Evolutionary conservation across 2,888 invertebrate genomes (phyloP).

Genomic region (Eilema sororculum): DNA sequence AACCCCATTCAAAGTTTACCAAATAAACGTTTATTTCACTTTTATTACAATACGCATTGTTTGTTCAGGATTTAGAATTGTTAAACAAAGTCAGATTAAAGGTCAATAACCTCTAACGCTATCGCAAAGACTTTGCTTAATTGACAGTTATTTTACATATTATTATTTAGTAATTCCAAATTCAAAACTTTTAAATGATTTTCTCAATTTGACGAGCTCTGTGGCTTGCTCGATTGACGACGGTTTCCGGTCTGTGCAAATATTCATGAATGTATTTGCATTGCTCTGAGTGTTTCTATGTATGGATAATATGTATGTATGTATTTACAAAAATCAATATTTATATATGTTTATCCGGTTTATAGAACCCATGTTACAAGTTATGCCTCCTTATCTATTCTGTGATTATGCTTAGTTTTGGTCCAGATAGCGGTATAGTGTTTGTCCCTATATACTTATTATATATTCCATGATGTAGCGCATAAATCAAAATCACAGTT

Average conservation of each 20-base stretch:
- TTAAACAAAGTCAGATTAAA: constrained; percentile 9
- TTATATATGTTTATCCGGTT: too few species aligned
- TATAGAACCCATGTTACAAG: too few species aligned
- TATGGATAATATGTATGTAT: too few species aligned
- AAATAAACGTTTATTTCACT: constrained; percentile 24
- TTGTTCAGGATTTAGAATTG: constrained; percentile 32
- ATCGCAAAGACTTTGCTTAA: too few species aligned
- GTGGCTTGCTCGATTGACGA: background rate
- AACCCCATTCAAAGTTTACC: background rate
- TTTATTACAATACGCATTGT: constrained; percentile 31
- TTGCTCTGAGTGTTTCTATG: too few species aligned
- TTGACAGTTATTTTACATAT: background rate
- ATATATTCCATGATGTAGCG: background rate
- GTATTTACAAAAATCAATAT: too few species aligned
- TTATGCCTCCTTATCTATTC: too few species aligned
- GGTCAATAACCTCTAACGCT: constrained; percentile 29
- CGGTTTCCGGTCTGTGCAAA: background rate
- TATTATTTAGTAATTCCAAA: background rate
- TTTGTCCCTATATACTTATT: too few species aligned
- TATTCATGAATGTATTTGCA: background rate
- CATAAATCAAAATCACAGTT: background rate
- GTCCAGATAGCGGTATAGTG: too few species aligned
- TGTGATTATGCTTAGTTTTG: too few species aligned
- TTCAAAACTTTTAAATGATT: background rate
- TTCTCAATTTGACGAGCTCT: background rate